Conservation (phyloP, 1,140 invertebrate species). For the Drosophila pallidifrons region DNA sequence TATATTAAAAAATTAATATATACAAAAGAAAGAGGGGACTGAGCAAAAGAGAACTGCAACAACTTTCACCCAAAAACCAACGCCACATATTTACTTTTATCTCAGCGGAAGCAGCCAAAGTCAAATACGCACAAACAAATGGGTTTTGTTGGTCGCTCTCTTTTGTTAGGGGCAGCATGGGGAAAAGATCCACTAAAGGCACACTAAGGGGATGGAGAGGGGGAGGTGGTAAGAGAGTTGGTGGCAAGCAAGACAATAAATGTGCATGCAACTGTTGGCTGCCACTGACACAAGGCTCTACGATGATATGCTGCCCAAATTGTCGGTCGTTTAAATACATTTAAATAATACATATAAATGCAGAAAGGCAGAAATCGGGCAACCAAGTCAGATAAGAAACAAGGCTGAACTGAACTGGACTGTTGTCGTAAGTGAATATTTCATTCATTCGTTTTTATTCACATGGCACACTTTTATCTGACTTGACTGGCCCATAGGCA, state of each 20-base stretch:
- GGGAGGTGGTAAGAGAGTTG: too few species aligned
- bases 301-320: slow-evolving; percentile 73
- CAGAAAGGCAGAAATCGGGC: slow-evolving; percentile 2
- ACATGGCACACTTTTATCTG: slow-evolving; percentile 43
- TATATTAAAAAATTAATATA: not conserved
- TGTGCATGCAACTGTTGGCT: slow-evolving; percentile 43
- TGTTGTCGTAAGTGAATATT: slow-evolving; percentile 67
- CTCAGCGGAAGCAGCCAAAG: slow-evolving; percentile 68
- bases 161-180: not conserved
- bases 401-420: slow-evolving; percentile 10
- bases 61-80: slow-evolving; percentile 59
- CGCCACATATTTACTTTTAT: slow-evolving; percentile 83
- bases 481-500: slow-evolving; percentile 6
- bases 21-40: not conserved
- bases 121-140: slow-evolving; percentile 72
- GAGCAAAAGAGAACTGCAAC: slow-evolving; percentile 32
- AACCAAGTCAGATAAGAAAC: slow-evolving; percentile 60
- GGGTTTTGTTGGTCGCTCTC: slow-evolving; percentile 34
- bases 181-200: not conserved
- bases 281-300: slow-evolving; percentile 61
- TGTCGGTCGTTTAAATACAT: slow-evolving; percentile 84
- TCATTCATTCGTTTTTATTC: slow-evolving; percentile 77
- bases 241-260: slow-evolving; percentile 59
- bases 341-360: slow-evolving; percentile 72
- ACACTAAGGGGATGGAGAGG: not conserved